phyloP scores from a whole-genome alignment of 2,113 vertebrate species.

The Pantherophis guttatus region DNA sequence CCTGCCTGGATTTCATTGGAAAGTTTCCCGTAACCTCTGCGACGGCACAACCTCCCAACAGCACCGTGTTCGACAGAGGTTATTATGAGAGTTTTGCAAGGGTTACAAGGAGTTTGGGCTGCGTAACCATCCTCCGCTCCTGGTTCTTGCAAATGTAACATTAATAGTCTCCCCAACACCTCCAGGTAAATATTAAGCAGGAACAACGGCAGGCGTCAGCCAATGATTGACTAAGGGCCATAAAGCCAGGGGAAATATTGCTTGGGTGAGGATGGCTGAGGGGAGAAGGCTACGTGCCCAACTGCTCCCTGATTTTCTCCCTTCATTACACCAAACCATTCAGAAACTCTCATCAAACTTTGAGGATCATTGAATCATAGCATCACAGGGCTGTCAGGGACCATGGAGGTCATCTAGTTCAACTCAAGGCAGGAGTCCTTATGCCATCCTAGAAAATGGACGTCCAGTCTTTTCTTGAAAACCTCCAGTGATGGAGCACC shows the following conservation, averaged over 20 bases:
- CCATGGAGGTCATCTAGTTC: no score
- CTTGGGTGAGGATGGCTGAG: not conserved
- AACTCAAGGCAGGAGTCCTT: not conserved
- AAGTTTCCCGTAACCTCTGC: not conserved
- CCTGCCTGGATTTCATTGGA: not conserved
- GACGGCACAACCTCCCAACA: not conserved
- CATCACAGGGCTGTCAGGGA: no score
- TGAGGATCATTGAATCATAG: not conserved
- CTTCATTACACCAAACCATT: not conserved
- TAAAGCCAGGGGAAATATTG: no score
- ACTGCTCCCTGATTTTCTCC: not conserved
- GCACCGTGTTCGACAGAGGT: not conserved
- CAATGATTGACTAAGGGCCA: not conserved
- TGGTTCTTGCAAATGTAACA: not conserved
- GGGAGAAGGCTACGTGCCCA: fast-evolving
- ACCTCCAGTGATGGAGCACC: not conserved
- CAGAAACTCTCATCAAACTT: not conserved
- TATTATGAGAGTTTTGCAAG: not conserved
- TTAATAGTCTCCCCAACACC: not conserved
- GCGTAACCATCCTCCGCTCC: not conserved
- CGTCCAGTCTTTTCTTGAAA: not conserved
- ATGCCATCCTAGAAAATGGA: not conserved
- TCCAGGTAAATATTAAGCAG: conserved; percentile 1
- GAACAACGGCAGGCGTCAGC: not conserved
- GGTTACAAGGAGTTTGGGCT: not conserved